phyloP scores from a whole-genome alignment of 2,888 invertebrate genomes.

The Agrochola macilenta region DNA sequence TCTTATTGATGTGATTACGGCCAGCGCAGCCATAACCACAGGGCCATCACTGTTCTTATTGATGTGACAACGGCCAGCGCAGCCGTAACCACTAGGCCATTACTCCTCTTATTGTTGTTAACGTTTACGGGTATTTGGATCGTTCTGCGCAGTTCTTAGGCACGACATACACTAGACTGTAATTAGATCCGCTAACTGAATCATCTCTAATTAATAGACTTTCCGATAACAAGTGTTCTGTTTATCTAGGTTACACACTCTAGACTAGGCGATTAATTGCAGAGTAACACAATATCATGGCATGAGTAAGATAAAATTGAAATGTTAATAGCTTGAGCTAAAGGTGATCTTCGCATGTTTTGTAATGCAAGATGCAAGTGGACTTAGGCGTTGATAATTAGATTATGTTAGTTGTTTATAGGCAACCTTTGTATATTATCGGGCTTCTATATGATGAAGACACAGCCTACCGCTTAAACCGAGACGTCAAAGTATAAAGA shows the following conservation, averaged over 20 bases:
- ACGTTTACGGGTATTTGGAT: background rate
- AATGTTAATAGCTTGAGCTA: constrained; percentile 6
- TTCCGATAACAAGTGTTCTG: constrained; percentile 21
- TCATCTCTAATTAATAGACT: constrained; percentile 26
- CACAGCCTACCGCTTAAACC: too few relatives aligned
- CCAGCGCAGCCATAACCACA: too few relatives aligned
- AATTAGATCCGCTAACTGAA: constrained; percentile 4
- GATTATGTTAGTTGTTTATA: background rate
- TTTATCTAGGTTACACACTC: constrained; percentile 40
- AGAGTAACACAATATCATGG: constrained; percentile 5
- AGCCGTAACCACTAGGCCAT: too few relatives aligned
- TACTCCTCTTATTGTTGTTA: too few relatives aligned
- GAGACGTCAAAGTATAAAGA: too few relatives aligned
- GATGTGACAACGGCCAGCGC: too few relatives aligned
- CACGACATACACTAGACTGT: background rate
- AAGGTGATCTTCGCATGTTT: background rate
- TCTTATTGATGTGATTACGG: too few relatives aligned
- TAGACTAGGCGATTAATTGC: constrained; percentile 36
- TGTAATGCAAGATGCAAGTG: too few relatives aligned
- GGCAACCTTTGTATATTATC: background rate
- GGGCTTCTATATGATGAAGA: too few relatives aligned
- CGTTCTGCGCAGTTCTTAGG: background rate
- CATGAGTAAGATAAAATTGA: constrained; percentile 10
- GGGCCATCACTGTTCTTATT: too few relatives aligned
- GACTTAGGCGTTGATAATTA: background rate